phyloP scores from a whole-genome alignment of 1,140 invertebrate species.

The Araneus ventricosus region DNA sequence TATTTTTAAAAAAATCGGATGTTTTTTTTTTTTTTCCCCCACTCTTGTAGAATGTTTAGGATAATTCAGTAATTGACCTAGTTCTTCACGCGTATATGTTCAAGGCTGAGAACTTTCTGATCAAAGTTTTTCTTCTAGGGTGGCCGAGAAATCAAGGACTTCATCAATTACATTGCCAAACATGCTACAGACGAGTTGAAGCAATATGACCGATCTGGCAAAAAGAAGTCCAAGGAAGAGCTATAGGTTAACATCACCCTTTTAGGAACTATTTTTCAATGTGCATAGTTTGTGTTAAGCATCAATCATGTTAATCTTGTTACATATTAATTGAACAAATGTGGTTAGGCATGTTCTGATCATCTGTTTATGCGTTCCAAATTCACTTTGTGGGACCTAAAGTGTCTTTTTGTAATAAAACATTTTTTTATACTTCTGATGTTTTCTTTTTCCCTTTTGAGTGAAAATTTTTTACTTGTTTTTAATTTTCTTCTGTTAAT shows the following conservation, averaged over 20 bases:
- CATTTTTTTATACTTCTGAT: neutral
- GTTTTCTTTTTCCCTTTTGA: neutral
- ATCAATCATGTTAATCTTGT: conserved; percentile 55
- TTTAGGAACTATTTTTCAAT: conserved; percentile 36
- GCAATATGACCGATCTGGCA: conserved; percentile 93
- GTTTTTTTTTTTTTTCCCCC: too few species aligned
- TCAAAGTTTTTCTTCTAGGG: conserved; percentile 83
- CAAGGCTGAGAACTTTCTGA: too few species aligned
- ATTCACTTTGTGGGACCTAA: conserved; percentile 62
- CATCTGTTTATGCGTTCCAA: conserved; percentile 39
- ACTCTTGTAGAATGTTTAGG: too few species aligned
- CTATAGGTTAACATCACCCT: conserved; percentile 40
- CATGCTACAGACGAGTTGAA: conserved; percentile 94
- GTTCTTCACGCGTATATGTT: too few species aligned
- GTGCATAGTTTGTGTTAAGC: conserved; percentile 45
- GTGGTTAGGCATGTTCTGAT: neutral
- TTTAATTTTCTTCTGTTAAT: too few species aligned
- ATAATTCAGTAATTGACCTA: too few species aligned
- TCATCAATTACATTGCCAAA: conserved; percentile 97
- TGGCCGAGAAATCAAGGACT: conserved; percentile 96
- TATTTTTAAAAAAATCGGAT: too few species aligned
- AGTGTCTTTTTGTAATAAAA: conserved; percentile 67
- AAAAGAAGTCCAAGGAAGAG: conserved; percentile 83
- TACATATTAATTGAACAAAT: conserved; percentile 60
- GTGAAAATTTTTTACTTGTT: neutral